These are phyloP conservation scores for Patella caerulea DNA, from an alignment of 2,888 invertebrate genomes.

Conservation along the genomic window DNA sequence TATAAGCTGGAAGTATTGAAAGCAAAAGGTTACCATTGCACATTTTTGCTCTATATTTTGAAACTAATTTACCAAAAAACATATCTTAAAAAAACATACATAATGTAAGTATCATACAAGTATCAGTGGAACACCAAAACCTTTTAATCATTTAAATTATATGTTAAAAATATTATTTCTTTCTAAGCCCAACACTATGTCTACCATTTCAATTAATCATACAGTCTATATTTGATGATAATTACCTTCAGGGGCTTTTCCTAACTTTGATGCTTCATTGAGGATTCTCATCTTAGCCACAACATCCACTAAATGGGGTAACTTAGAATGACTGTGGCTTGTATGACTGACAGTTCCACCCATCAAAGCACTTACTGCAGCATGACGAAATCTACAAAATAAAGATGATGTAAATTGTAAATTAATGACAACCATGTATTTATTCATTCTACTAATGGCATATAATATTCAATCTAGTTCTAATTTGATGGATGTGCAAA, in stretches of 20 bases:
- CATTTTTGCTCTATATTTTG: too few relatives aligned
- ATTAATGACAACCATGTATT: not conserved
- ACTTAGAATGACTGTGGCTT: constrained; percentile 15
- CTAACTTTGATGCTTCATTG: constrained; percentile 42
- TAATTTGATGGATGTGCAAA: too few relatives aligned
- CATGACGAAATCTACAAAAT: constrained; percentile 64
- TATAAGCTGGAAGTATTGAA: too few relatives aligned
- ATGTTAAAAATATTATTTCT: too few relatives aligned
- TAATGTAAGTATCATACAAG: too few relatives aligned
- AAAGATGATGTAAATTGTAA: not conserved
- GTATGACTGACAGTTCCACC: constrained; percentile 39
- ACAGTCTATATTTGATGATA: constrained; percentile 8
- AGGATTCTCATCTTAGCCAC: constrained; percentile 47
- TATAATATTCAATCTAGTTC: too few relatives aligned
- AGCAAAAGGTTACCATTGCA: too few relatives aligned
- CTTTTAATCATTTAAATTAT: too few relatives aligned
- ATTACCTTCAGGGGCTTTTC: constrained; percentile 51
- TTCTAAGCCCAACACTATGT: not conserved
- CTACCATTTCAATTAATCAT: not conserved
- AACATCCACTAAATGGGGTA: constrained; percentile 46
- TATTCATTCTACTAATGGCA: not conserved
- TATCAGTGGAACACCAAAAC: too few relatives aligned
- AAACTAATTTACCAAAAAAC: too few relatives aligned
- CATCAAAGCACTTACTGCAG: constrained; percentile 61
- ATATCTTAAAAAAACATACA: too few relatives aligned